Conservation (phyloP, 1,140 invertebrate species). For the Carcinoscorpius rotundicauda region DNA sequence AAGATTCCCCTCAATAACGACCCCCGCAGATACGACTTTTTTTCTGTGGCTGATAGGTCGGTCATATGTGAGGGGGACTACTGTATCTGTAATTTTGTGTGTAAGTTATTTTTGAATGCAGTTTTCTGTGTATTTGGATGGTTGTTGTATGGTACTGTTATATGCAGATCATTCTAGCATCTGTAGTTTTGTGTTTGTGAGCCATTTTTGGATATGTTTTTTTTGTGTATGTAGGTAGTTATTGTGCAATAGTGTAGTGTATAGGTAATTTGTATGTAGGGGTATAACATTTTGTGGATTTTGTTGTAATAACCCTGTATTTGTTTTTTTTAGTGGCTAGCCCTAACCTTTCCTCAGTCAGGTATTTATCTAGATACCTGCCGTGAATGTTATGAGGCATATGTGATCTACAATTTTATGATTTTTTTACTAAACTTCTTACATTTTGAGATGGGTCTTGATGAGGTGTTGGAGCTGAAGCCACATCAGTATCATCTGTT, state of each 20-base stretch:
- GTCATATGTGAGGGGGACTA: no score
- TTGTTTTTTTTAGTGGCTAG: constrained; percentile 45
- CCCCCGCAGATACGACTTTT: no score
- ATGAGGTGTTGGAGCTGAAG: constrained; percentile 65
- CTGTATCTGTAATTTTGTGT: no score
- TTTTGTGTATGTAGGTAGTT: neutral
- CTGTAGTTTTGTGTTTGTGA: constrained; percentile 7
- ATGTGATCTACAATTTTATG: constrained; percentile 95
- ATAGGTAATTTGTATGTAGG: neutral
- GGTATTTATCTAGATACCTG: constrained; percentile 85
- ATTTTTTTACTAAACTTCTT: constrained; percentile 84
- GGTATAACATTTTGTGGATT: constrained; percentile 8
- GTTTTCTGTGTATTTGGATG: no score
- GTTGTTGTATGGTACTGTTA: no score
- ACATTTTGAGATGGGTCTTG: constrained; percentile 59
- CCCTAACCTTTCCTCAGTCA: constrained; percentile 48
- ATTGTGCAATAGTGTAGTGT: neutral
- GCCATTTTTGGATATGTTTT: neutral
- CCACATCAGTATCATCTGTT: constrained; percentile 47
- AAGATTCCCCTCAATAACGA: no score
- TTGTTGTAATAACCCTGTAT: constrained; percentile 16
- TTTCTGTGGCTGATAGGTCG: no score
- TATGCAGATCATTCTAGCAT: no score
- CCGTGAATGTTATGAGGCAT: constrained; percentile 82
- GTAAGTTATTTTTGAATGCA: no score